These are phyloP conservation scores for Athripsodes cinereus DNA, from an alignment of 2,888 invertebrate genomes.

Conservation along the genomic window DNA sequence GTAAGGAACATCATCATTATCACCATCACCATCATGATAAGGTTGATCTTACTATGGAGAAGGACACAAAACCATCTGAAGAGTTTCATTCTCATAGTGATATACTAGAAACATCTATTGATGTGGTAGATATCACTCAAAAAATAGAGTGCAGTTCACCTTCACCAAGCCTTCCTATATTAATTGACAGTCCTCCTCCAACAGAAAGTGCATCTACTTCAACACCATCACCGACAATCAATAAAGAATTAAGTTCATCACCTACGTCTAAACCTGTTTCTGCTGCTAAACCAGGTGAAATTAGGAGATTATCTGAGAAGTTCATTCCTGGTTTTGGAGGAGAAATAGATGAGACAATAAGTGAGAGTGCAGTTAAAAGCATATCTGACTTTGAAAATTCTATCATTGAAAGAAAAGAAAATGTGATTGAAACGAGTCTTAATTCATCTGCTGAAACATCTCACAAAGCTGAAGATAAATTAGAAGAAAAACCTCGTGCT, in stretches of 20 bases:
- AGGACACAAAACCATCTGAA: slow-evolving; percentile 18
- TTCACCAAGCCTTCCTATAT: slow-evolving; percentile 57
- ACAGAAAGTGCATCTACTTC: slow-evolving; percentile 33
- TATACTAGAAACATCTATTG: slow-evolving; percentile 30
- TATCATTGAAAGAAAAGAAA: slow-evolving; percentile 29
- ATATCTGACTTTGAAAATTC: slow-evolving; percentile 55
- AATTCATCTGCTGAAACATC: slow-evolving; percentile 33
- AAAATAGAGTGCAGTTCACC: slow-evolving; percentile 41
- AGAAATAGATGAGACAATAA: slow-evolving; percentile 61
- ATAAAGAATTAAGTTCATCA: slow-evolving; percentile 21
- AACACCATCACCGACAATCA: slow-evolving; percentile 26
- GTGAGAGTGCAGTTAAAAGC: slow-evolving; percentile 76
- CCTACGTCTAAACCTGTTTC: slow-evolving; percentile 40
- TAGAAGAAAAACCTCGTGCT: slow-evolving; percentile 72
- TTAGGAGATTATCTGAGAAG: slow-evolving; percentile 43
- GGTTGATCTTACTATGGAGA: slow-evolving; percentile 29
- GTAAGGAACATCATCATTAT: slow-evolving; percentile 62
- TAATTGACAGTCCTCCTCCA: slow-evolving; percentile 58
- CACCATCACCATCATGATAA: slow-evolving; percentile 60
- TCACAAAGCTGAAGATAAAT: slow-evolving; percentile 51
- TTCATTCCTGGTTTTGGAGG: slow-evolving; percentile 62
- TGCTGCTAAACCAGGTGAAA: slow-evolving; percentile 32
- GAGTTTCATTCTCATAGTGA: slow-evolving; percentile 29
- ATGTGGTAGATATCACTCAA: slow-evolving; percentile 37
- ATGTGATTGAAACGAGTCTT: slow-evolving; percentile 33